Conservation (phyloP, 1,140 invertebrate species). For the Hydropsyche tenuis region DNA sequence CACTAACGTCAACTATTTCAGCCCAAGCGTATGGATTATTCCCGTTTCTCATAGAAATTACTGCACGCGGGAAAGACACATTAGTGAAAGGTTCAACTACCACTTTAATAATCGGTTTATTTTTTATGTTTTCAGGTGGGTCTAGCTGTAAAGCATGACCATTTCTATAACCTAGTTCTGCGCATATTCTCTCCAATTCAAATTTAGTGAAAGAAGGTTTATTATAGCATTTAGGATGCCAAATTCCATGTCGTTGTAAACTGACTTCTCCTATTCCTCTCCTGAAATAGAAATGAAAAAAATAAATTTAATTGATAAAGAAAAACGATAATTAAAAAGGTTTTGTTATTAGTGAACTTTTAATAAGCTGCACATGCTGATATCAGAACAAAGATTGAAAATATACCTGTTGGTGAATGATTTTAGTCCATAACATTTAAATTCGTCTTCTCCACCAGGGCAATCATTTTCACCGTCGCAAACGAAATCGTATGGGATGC, state of each 20-base stretch:
- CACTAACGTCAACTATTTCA: slow-evolving; percentile 12
- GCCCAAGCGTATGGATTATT: slow-evolving; percentile 28
- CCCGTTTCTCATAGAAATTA: slow-evolving; percentile 35
- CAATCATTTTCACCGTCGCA: slow-evolving; percentile 77
- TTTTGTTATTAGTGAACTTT: too few relatives aligned
- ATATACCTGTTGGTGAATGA: slow-evolving; percentile 33
- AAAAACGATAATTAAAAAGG: too few relatives aligned
- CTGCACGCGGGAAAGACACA: slow-evolving; percentile 39
- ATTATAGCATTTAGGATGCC: slow-evolving; percentile 66
- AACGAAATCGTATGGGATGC: slow-evolving; percentile 72
- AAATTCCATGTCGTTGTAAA: slow-evolving; percentile 63
- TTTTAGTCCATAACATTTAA: slow-evolving; percentile 59
- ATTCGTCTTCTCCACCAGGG: slow-evolving; percentile 73
- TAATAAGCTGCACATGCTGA: too few relatives aligned
- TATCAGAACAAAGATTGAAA: not conserved
- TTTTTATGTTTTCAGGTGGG: not conserved
- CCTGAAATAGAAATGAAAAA: slow-evolving; percentile 52
- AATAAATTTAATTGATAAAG: too few relatives aligned
- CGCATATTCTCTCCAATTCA: slow-evolving; percentile 46
- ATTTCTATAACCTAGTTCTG: slow-evolving; percentile 33
- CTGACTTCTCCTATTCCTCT: slow-evolving; percentile 63
- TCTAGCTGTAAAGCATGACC: slow-evolving; percentile 42
- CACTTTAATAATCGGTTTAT: slow-evolving; percentile 30
- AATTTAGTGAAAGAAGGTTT: slow-evolving; percentile 33
- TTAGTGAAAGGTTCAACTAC: slow-evolving; percentile 40